Base-by-base conservation (phyloP, 2,113 vertebrate genomes). In the Hippolais icterina region DNA sequence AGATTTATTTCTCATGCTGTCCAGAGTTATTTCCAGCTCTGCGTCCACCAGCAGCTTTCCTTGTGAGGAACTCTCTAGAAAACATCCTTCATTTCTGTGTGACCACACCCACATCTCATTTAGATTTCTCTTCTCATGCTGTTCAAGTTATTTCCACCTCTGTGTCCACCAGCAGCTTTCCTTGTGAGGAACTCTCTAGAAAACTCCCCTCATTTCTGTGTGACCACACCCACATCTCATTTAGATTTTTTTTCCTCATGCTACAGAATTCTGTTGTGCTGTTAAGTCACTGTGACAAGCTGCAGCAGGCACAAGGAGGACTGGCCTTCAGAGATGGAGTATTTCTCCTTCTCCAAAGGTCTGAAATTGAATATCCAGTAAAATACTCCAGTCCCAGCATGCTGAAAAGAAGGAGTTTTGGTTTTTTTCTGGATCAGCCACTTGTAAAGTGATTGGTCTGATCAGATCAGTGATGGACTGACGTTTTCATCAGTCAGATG, bases 231-330 rank as follows among this genome's bases (percentile, higher is more conserved):
- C 9, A 52, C 14, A 15, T 24, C 37, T 61, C 37, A 39, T 64
- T 77, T 63, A 2, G 18, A 8, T 33, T 59, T 77, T 60, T 69
- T 52, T 33, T n/a, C n/a, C 19, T 64, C 27, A 31, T 2, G 0
- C 21, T 17, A 8, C 18, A 37, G 22, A 63, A n/a, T 22, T 31
- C 44, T 71, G 0, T 53, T 5, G 1, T 60, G 15, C 63, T 23
- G 10, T 44, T 54, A 19, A 15, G 42, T 29, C 39, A 9, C 41
- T 24, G 37, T 53, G 70, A 24, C 22, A 57, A 61, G n/a, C 35
- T 69, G 59, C 54, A 81, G 23, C 13, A 82, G 54, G 27, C 2
- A 23, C 24, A 35, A 37, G 41, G 18, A 61, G 22, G 14, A 8
- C 1, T 10, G 14, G 21, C 18, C 53, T 53, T 28, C 29, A n/a